Conservation (phyloP, 2,797 vertebrate species). For the Syncerus caffer region DNA sequence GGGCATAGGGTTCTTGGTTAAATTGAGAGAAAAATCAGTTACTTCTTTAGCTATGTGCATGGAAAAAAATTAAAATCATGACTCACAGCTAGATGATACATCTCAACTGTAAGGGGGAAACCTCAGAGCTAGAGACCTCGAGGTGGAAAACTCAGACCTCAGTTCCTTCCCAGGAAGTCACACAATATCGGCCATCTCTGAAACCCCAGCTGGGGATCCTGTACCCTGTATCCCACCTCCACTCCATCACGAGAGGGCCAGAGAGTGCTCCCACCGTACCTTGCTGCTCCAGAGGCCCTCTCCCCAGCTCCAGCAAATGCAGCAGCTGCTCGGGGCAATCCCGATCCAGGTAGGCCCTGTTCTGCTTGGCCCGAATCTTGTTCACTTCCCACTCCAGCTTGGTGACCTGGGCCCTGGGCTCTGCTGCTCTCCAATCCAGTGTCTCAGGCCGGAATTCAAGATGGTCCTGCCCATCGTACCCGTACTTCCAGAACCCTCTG, state of each 20-base stretch:
- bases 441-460: constrained; percentile 52
- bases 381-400: constrained; percentile 71
- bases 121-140: not conserved
- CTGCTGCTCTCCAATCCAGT: constrained; percentile 54
- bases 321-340: constrained; percentile 51
- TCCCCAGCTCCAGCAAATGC: constrained; percentile 35
- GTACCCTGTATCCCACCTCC: fast-evolving
- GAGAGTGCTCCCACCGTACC: not conserved
- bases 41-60: not conserved
- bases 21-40: not conserved
- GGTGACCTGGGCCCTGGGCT: constrained; percentile 44
- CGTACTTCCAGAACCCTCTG: constrained; percentile 62
- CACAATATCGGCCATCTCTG: fast-evolving
- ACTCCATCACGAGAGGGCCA: fast-evolving
- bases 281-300: constrained; percentile 3
- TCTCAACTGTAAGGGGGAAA: not conserved
- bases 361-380: constrained; percentile 56
- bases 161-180: not conserved
- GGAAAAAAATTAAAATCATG: not conserved
- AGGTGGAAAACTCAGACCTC: not conserved
- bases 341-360: constrained; percentile 57
- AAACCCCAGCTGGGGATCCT: not conserved
- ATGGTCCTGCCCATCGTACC: constrained; percentile 56
- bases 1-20: not conserved
- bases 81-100: too few species aligned